phyloP scores from a whole-genome alignment of 2,888 invertebrate genomes.

The Stenodema calcarata region DNA sequence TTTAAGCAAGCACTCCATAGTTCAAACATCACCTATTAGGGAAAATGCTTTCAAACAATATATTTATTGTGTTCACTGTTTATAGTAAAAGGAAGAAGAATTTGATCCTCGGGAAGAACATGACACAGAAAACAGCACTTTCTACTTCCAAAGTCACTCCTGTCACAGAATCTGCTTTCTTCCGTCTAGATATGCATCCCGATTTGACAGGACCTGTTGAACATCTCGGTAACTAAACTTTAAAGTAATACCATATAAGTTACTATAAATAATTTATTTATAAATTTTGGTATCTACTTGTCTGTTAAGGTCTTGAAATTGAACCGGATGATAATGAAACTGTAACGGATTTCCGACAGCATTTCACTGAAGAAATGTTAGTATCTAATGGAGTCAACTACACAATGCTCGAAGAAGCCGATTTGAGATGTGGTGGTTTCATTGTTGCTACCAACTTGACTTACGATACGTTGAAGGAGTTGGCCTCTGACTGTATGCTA shows the following conservation, averaged over 20 bases:
- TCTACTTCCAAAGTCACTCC: neutral
- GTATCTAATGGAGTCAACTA: conserved; percentile 74
- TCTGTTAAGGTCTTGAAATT: conserved; percentile 64
- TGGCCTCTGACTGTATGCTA: conserved; percentile 76
- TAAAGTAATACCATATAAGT: too few species aligned
- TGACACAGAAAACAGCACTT: neutral
- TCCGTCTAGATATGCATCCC: conserved; percentile 74
- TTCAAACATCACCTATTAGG: too few species aligned
- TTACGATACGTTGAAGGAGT: conserved; percentile 67
- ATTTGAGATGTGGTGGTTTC: conserved; percentile 77
- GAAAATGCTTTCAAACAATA: too few species aligned
- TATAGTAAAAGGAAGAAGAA: neutral
- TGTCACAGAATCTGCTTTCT: conserved; percentile 61
- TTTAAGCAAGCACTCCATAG: too few species aligned
- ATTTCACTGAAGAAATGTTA: conserved; percentile 72
- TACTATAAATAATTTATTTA: too few species aligned
- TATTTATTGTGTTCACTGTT: neutral
- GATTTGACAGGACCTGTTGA: conserved; percentile 77
- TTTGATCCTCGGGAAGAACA: neutral
- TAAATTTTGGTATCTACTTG: neutral
- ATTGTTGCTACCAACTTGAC: conserved; percentile 71
- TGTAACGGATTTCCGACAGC: conserved; percentile 75
- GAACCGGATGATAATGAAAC: conserved; percentile 76
- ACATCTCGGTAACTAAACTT: conserved; percentile 66
- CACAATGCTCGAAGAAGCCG: conserved; percentile 75